Evolutionary conservation across 2,797 vertebrate genomes (phyloP).

Genomic region (Lepilemur septentrionalis): DNA sequence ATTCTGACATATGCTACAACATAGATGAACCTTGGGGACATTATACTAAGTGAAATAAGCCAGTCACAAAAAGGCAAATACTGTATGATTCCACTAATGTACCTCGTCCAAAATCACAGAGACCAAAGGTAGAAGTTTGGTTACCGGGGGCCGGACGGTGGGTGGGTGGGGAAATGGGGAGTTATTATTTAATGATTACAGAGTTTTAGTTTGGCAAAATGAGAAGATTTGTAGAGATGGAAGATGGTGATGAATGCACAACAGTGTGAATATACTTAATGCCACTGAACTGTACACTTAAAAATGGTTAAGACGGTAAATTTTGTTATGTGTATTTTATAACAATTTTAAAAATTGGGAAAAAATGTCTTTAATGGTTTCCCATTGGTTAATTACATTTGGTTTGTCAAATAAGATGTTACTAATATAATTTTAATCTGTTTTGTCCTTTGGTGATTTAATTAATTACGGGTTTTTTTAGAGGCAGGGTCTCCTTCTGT

Average conservation of each 20-base stretch:
- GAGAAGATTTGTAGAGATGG: not conserved
- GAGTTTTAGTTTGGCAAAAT: not conserved
- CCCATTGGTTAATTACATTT: not conserved
- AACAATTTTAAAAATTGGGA: not conserved
- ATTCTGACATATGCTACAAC: not conserved
- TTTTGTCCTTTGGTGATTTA: not conserved
- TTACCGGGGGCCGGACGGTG: not conserved
- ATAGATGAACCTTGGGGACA: not conserved
- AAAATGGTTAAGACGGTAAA: not conserved
- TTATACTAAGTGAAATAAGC: not conserved
- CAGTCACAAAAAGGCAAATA: not conserved
- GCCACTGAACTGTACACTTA: not conserved
- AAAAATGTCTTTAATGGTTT: not conserved
- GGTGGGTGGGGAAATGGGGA: not conserved
- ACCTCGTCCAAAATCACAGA: not conserved
- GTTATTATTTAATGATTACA: not conserved
- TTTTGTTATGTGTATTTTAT: not conserved
- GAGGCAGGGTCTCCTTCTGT: not conserved
- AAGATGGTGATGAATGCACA: not conserved
- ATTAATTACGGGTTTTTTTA: not conserved
- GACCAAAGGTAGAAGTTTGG: not conserved
- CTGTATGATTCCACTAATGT: not conserved
- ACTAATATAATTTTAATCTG: not conserved
- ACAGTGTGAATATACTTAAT: not conserved
- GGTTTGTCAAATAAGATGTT: not conserved